Conservation (phyloP, 37 sponge, comb jelly and placozoan species). For the Agelas oroides region DNA sequence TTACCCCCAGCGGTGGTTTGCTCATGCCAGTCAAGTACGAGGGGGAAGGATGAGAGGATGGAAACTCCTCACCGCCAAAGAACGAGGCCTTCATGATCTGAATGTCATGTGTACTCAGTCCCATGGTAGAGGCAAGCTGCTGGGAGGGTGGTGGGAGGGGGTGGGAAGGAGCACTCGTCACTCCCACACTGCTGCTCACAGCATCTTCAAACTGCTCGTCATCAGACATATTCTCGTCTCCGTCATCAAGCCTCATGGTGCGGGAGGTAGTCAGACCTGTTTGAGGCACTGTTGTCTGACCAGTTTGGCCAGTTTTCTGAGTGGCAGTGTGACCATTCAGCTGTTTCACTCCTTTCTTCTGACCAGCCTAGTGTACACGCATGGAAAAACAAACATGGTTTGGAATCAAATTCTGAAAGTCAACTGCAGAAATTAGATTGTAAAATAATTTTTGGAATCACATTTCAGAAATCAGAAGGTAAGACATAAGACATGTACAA, state of each 20-base stretch:
- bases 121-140: conserved; percentile 48
- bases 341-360: too few relatives aligned
- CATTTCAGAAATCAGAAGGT: too few relatives aligned
- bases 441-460: too few relatives aligned
- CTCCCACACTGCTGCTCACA: background rate
- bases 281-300: background rate
- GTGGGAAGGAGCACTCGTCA: background rate
- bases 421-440: too few relatives aligned
- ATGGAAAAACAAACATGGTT: too few relatives aligned
- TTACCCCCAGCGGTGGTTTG: background rate
- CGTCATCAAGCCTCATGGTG: background rate
- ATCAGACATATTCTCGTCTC: conserved; percentile 62
- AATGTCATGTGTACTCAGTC: conserved; percentile 65
- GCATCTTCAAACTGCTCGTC: conserved; percentile 41
- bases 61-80: conserved; percentile 45
- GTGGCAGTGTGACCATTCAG: background rate
- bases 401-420: too few relatives aligned
- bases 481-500: background rate
- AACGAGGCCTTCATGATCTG: conserved; percentile 95
- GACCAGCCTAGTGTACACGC: too few relatives aligned
- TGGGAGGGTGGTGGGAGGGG: conserved; percentile 50
- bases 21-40: too few relatives aligned
- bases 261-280: background rate
- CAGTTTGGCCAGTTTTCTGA: background rate
- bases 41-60: background rate